Evolutionary conservation across 2,888 invertebrate genomes (phyloP), one percentile per base, ranked within the genome.

Genomic region (Biston betularia): DNA sequence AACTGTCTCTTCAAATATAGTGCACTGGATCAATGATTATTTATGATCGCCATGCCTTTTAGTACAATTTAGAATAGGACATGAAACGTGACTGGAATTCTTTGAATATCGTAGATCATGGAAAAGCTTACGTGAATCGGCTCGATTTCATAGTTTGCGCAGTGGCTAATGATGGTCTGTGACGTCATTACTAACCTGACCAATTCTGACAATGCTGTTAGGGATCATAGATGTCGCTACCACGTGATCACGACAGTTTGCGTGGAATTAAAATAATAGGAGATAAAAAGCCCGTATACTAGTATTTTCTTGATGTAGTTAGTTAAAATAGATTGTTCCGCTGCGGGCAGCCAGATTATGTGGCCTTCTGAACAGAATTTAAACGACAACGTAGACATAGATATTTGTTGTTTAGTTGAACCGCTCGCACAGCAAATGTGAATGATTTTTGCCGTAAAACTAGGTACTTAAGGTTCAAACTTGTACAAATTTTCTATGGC

Each of bases 301-400:
- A 45, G 50, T 63, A n/a, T 50, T 42, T 45, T 14, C 11, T 63
- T n/a, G 54, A 35, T 56, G 46, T 63, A 46, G 45, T 46, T 58
- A 63, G 24, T 45, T 12, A 24, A 57, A 46, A 57, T 57, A 57
- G 56, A 44, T 42, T 44, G 40, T 55, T 34, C 58, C 53, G 64
- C 64, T 64, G 64, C 58, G 59, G 64, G 58, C 64, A 64, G 53
- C 58, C 58, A 58, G 48, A 14, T 58, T 9, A 24, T 46, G 64
- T 67, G 71, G 69, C 71, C 69, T 69, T 71, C 50, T 54, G 50
- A 63, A 71, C 73, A 69, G 72, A 75, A 72, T 72, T 73, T 73
- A 73, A 62, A 63, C 24, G 15, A 42, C 54, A 54, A 40, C 3
- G 40, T 54, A 70, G 66, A 67, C 14, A 6, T 64, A 63, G n/a